Base-by-base conservation (phyloP, 2,888 invertebrate genomes). In the Brachypterus glaber region DNA sequence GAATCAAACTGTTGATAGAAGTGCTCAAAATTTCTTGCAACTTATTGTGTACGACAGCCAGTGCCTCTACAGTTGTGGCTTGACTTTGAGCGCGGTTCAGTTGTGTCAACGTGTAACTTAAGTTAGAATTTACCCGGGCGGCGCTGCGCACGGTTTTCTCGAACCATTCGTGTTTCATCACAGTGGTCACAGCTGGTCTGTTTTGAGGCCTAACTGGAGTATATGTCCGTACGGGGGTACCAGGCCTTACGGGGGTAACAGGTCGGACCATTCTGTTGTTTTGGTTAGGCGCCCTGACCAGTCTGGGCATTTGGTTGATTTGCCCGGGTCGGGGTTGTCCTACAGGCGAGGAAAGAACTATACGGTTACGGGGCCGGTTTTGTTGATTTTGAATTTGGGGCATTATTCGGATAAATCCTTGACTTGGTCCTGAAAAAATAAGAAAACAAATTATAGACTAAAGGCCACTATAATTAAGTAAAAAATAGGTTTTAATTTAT, bases 61-160 rank as follows among this genome's bases (percentile, higher is more conserved):
- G 69, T 55, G 73, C 72, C 40, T 63, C 60, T 0, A 72, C 55
- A 17, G 66, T 64, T 26, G 68, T 62, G 5, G 70, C 68, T 30
- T 70, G 65, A 27, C 71, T 60, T 51, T 68, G 69, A 37, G 67
- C 69, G 47, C 68, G 69, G 41, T 73, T 74, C 24, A 76, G 54
- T 47, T 69, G 69, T 18, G 69, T 62, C 32, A 76, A 58, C 24
- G 72, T 67, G 12, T 68, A 60, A 14, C 73, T 59, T 4, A 76
- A 67, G 56, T 74, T 75, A 43, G 73, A 71, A 35, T 75, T 64
- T 17, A 75, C 69, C 43, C 74, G 71, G 17, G 72, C 67, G 1
- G 75, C 71, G 48, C 74, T 71, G 33, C 72, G 57, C 17, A 74
- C 63, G 44, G 75, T 76, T 47, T 71, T 74, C 40, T 74, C 67